Evolutionary conservation across 1,140 invertebrate species (phyloP), one percentile per base, ranked within the genome.

Genomic region (Drosophila repleta): DNA sequence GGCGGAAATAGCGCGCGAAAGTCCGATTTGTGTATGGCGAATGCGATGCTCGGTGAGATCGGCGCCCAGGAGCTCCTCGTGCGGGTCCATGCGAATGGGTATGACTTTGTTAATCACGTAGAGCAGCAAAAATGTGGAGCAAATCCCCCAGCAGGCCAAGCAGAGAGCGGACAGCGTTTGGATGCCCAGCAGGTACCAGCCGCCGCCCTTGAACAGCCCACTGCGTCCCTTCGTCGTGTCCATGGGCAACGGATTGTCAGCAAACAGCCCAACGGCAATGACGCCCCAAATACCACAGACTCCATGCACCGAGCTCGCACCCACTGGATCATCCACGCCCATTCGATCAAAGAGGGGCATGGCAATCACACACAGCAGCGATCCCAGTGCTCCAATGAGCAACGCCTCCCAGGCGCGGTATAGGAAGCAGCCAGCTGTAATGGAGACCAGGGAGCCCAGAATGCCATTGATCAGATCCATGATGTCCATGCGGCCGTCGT

Each of bases 401-500:
- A 98, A 90, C 0, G 97, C 94, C 92, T 98, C 97, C 96, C 96
- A 97, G 0, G 96, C 94, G 51, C 94, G 94, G 89, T 96, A 97
- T 0, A 98, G 92, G 79, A 97, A 98, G 85, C 97, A 98, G 0
- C 97, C 96, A 29, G 96, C 97, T 94, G 97, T 98, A n/a, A 98
- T 94, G 1, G 96, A 94, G 1, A 98, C 97, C 2, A 98, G 92
- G 0, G 97, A 94, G 7, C 97, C 97, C 1, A 99, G 92, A 11
- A 98, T 94, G 8, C 97, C 96, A 92, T 98, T 98, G 18, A 98
- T 97, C 1, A 98, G 93, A 81, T 96, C 96, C 73, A 97, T 94
- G 4, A 98, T 95, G 70, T 97, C 95, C 76, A 97, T 93, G 55
- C 94, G 94, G 18, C 95, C 95, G 74, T 96, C 95, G 74, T 96